Evolutionary conservation across 2,797 vertebrate species (phyloP), one percentile per base, ranked within the genome.

Genomic region (Triplophysa bombifrons): DNA sequence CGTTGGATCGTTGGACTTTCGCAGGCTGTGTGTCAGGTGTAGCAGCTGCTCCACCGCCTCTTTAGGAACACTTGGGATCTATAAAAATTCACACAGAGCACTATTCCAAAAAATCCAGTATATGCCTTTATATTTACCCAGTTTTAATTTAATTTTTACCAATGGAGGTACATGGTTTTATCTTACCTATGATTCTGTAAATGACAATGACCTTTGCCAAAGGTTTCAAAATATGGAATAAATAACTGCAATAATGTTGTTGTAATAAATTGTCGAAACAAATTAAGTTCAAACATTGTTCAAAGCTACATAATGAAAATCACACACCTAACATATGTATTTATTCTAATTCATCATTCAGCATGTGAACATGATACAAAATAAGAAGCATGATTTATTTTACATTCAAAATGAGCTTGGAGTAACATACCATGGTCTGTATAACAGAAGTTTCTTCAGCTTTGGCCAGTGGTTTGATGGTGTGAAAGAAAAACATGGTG

Each of bases 401-500:
- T 38, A 58, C 34, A 17, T 5, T 55, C 16, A 7, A 16, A 4
- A 10, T 76, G 3, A 44, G 46, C 27, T n/a, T 13, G 16, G 38
- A 41, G 19, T 34, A 12, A 73, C 95, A 94, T 86, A 97, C 98
- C 95, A 95, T 94, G 85, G 92, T 90, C 82, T 92, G 93, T 74
- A 99, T 95, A 78, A 99, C 90, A 84, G 90, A 76, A 10, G 87
- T 91, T 90, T 99, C 97, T 91, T 99, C 96, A 1, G 88, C 93
- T 86, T 90, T 94, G 85, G 90, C 91, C 86, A 98, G 93, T 0
- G 95, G 93, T 30, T 72, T 91, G 83, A 98, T 89, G 0, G 90
- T 90, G 91, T 99, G 98, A 89, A 96, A 99, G 72, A 98, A 91
- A 92, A 98, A 99, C 90, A 98, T 94, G 0, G 96, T 97, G 87